phyloP scores from a whole-genome alignment of 2,797 vertebrate genomes.

The Nyctibius grandis region DNA sequence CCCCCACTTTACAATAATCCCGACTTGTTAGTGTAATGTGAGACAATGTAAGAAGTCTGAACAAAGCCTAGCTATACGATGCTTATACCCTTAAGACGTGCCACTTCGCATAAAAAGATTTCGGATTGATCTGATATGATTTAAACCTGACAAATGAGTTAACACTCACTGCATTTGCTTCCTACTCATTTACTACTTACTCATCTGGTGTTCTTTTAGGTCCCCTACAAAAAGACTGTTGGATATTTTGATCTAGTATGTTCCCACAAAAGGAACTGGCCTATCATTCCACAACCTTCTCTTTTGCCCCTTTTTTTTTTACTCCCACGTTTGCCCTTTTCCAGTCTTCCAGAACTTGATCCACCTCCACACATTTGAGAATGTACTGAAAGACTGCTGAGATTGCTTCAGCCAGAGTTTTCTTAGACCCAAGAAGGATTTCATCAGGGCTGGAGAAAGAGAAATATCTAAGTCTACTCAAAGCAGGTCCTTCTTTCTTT shows the following conservation, averaged over 20 bases:
- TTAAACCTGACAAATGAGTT: constrained; percentile 46
- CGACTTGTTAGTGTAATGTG: neutral
- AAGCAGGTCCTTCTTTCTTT: neutral
- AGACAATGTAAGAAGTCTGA: neutral
- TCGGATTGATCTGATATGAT: constrained; percentile 31
- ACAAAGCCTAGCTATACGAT: neutral
- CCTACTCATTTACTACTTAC: constrained; percentile 4
- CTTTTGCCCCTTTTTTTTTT: neutral
- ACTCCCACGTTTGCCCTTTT: neutral
- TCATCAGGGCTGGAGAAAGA: neutral
- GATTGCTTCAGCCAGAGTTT: neutral
- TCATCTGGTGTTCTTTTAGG: neutral
- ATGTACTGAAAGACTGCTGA: neutral
- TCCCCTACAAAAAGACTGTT: neutral
- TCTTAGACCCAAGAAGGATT: neutral
- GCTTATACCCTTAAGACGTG: neutral
- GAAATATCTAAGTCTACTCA: neutral
- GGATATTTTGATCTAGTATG: neutral
- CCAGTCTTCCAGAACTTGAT: neutral
- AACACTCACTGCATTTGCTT: constrained; percentile 10
- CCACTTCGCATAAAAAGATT: neutral
- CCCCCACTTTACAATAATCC: neutral
- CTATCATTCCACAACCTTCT: neutral
- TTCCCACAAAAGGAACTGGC: neutral
- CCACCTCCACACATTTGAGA: neutral